Conservation (phyloP, 2,113 vertebrate genomes). For the Meriones unguiculatus region DNA sequence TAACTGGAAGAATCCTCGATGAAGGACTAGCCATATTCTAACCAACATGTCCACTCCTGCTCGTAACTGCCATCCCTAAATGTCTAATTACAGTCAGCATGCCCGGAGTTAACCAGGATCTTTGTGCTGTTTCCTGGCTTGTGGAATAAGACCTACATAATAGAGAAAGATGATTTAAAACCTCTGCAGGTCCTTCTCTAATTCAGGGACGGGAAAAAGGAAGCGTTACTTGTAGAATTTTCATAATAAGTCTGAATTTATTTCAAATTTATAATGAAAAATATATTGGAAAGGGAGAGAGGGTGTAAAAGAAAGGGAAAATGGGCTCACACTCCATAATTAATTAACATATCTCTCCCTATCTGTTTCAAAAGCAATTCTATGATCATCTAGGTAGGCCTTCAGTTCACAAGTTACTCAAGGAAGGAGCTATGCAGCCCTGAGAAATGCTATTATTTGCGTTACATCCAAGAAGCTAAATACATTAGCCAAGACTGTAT, state of each 20-base stretch:
- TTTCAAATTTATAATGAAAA: slow-evolving; percentile 45
- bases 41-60: not conserved
- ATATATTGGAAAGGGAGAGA: not conserved
- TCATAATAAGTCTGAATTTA: slow-evolving; percentile 29
- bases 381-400: not conserved
- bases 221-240: not conserved
- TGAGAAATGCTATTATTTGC: slow-evolving; percentile 7
- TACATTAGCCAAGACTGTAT: not conserved
- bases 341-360: not conserved
- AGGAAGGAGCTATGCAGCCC: not conserved
- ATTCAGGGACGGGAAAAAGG: no score
- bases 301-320: not conserved
- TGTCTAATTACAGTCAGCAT: not conserved
- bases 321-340: not conserved
- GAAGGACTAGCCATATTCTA: not conserved
- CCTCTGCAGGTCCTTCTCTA: not conserved
- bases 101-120: not conserved
- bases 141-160: not conserved
- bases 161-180: not conserved
- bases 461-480: slow-evolving; percentile 36
- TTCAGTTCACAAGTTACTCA: not conserved
- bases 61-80: not conserved
- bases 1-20: not conserved
- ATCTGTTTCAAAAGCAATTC: not conserved
- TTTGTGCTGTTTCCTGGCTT: not conserved